Conservation (phyloP, 2,888 invertebrate species). For the Eupithecia subumbrata region DNA sequence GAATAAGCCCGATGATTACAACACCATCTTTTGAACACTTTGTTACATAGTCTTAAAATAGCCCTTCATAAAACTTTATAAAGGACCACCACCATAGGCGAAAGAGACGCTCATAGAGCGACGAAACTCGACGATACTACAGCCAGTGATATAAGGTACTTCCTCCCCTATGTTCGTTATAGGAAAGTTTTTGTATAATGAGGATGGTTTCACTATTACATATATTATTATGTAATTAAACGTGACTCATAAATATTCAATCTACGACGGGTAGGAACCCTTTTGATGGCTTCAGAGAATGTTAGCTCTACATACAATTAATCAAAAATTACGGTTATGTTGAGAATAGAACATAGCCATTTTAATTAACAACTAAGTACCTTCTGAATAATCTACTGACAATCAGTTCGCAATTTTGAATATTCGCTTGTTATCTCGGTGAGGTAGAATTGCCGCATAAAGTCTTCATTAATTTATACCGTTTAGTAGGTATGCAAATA, state of each 20-base stretch:
- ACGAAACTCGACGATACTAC: neutral
- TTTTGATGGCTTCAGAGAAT: neutral
- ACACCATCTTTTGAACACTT: neutral
- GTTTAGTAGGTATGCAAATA: neutral
- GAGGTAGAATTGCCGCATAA: neutral
- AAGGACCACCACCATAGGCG: neutral
- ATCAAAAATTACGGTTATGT: neutral
- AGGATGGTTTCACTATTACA: neutral
- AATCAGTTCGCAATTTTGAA: neutral
- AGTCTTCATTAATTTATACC: too few species aligned
- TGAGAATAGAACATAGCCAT: neutral
- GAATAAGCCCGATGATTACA: neutral
- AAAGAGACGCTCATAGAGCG: neutral
- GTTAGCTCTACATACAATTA: neutral
- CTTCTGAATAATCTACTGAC: neutral
- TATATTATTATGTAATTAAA: neutral
- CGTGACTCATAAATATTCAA: slow-evolving; percentile 3
- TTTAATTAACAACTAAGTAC: neutral
- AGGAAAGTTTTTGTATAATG: neutral
- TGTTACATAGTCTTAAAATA: neutral
- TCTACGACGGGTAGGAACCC: neutral
- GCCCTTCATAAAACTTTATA: neutral
- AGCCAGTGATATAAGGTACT: neutral
- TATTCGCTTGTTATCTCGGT: neutral
- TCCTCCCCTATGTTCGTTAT: too few species aligned